phyloP scores from a whole-genome alignment of 2,113 vertebrate genomes.

The Gambusia affinis region DNA sequence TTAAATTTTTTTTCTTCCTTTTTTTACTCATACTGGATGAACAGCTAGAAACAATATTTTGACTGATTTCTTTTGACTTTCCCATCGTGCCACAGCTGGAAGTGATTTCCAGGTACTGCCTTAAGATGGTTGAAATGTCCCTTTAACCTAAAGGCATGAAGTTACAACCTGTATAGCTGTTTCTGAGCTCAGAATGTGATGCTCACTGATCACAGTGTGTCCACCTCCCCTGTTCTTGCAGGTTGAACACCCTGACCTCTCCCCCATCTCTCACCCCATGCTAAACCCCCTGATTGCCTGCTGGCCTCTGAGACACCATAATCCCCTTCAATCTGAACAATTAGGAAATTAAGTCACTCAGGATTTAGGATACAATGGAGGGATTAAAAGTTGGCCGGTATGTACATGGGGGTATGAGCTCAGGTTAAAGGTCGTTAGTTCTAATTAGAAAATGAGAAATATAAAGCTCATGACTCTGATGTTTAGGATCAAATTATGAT shows the following conservation, averaged over 20 bases:
- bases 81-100: no score
- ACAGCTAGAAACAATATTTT: no score
- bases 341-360: constrained; percentile 44
- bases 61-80: no score
- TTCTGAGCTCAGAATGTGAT: no score
- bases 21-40: no score
- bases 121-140: no score
- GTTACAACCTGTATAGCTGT: no score
- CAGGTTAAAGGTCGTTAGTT: constrained; percentile 22
- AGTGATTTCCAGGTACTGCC: no score
- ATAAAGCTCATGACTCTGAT: neutral
- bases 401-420: constrained; percentile 7
- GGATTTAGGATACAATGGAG: constrained; percentile 44
- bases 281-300: constrained; percentile 15
- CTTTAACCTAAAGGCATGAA: no score
- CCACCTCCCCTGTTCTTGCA: neutral
- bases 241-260: constrained; percentile 9
- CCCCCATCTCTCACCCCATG: constrained; percentile 1
- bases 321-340: constrained; percentile 37
- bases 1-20: neutral
- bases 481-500: neutral
- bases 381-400: constrained; percentile 42
- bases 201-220: neutral
- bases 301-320: constrained; percentile 24
- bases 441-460: neutral